Evolutionary conservation across 1,140 invertebrate genomes (phyloP).

Genomic region (Cryptotermes secundus): DNA sequence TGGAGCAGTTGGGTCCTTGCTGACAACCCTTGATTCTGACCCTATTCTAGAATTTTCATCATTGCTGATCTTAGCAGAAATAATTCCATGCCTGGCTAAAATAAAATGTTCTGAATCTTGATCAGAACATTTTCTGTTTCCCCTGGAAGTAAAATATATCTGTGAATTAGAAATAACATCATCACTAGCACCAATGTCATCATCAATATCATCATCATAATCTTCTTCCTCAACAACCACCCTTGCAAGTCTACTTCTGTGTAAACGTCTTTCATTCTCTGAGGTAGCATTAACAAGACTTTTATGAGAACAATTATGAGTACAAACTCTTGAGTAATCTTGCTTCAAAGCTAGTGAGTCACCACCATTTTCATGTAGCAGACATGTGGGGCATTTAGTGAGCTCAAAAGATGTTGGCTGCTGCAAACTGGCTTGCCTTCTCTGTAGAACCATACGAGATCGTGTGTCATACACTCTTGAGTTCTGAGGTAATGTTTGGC

Average conservation of each 20-base stretch:
- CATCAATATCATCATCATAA: slow-evolving; percentile 29
- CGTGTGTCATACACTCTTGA: neutral
- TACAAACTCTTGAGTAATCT: slow-evolving; percentile 17
- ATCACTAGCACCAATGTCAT: slow-evolving; percentile 12
- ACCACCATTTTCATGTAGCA: neutral
- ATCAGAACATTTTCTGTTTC: neutral
- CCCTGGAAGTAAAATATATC: neutral
- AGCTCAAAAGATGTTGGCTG: too few relatives aligned
- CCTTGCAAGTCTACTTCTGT: neutral
- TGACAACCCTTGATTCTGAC: neutral
- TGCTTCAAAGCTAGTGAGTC: neutral
- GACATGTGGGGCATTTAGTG: too few relatives aligned
- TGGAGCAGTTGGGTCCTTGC: too few relatives aligned
- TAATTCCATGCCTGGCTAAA: neutral
- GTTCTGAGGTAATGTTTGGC: too few relatives aligned
- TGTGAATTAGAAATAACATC: slow-evolving; percentile 8
- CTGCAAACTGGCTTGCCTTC: neutral
- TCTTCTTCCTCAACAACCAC: neutral
- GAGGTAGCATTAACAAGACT: slow-evolving; percentile 23
- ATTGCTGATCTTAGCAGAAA: neutral
- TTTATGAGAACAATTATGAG: slow-evolving; percentile 10
- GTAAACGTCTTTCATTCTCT: neutral
- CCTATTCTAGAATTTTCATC: neutral
- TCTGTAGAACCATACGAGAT: neutral
- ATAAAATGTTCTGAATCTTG: neutral